Conservation (phyloP, 2,797 vertebrate species). For the Melanotaenia trifasciata region DNA sequence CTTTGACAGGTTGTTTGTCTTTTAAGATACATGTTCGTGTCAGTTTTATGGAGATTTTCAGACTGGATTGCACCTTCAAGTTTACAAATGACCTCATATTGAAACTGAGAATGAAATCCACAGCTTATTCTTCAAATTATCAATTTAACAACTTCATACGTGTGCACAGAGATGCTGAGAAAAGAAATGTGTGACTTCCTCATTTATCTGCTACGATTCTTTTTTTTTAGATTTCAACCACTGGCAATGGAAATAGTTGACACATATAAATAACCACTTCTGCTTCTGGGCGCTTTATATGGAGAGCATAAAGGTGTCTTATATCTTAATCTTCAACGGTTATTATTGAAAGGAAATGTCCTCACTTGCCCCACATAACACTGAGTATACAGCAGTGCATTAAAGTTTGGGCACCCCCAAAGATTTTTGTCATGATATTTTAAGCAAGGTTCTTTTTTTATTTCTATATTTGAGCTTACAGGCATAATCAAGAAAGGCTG, state of each 20-base stretch:
- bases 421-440: neutral
- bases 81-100: constrained; percentile 10
- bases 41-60: constrained; percentile 25
- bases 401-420: neutral
- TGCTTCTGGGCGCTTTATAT: constrained; percentile 32
- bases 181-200: constrained; percentile 20
- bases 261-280: constrained; percentile 47
- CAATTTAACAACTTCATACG: neutral
- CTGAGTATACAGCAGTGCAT: neutral
- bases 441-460: neutral
- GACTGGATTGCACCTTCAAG: constrained; percentile 31
- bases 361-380: neutral
- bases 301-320: constrained; percentile 7
- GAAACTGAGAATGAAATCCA: constrained; percentile 29
- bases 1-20: constrained; percentile 44
- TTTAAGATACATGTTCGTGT: constrained; percentile 30
- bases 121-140: constrained; percentile 16
- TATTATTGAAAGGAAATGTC: constrained; percentile 1
- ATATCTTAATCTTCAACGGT: constrained; percentile 8
- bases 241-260: constrained; percentile 25
- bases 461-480: neutral
- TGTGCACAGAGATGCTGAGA: neutral
- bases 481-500: neutral
- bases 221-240: constrained; percentile 3
- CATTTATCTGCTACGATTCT: constrained; percentile 2